Base-by-base conservation (phyloP, 2,797 vertebrate species). In the Cephalopachus bancanus region DNA sequence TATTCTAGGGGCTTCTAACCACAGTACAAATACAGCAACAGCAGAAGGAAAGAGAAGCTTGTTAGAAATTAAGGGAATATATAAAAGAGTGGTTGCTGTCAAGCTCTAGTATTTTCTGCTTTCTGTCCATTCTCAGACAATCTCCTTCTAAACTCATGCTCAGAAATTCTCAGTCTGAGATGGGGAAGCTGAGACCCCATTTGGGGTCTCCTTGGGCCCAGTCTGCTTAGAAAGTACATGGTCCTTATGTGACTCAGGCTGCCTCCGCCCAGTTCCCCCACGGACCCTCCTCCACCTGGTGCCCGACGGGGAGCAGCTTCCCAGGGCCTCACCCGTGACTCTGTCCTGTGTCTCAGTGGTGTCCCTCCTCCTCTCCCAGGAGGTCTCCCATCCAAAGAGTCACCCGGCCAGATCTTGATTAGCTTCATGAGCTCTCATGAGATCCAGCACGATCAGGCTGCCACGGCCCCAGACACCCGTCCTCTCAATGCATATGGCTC, bases 51-150 rank as follows among this genome's bases (percentile, higher is more conserved):
- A 78, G 87, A 60, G 24, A 86, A 49, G 1, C 22, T 62, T 81
- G 14, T 93, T 81, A 74, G 22, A 74, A 96, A 80, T 84, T 67
- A 74, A 76, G 3, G 53, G 83, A 91, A 69, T 60, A 8, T 51
- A 44, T 30, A 7, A 28, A 64, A 20, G 55, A 74, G 2, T n/a
- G 16, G 7, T 22, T 76, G 2, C 9, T 37, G 26, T 78, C 5
- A 24, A 64, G n/a, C 37, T 55, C 37, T 69, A 80, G 28, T 12
- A 16, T 55, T 84, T 95, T 89, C 71, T 67, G 17, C 24, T 72
- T 72, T 62, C 49, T 67, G 7, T 24, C 37, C 26, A 3, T 28
- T 44, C n/a, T 72, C 19, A 84, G 44, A 44, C 12, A n/a, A 28
- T 57, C 44, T 67, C 67, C 59, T 89, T 44, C 51, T 59, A 71